Evolutionary conservation across 2,888 invertebrate species (phyloP), one percentile per base, ranked within the genome.

Genomic region (Lepidocyrtinus sp.): DNA sequence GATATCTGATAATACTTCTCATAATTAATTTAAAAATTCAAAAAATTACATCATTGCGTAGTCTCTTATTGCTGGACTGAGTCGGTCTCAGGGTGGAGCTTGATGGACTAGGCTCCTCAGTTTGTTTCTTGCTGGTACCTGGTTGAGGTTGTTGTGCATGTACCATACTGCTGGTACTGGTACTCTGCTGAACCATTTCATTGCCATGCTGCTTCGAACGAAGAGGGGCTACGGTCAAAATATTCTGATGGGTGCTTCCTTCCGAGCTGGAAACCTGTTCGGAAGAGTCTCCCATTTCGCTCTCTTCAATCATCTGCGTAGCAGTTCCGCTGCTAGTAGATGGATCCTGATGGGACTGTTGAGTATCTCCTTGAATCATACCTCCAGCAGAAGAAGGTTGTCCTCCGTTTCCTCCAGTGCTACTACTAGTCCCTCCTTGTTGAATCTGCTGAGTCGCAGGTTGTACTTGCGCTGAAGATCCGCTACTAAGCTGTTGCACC

Each of bases 91-190:
- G 65, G 90, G 85, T 88, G 90, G 84, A 83, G 88, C 89, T 9
- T 93, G 93, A 62, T 93, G 92, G 17, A 94, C 93, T 22, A 92
- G 92, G 25, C 92, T 80, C 79, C 27, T 80, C 79, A 2, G 79
- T 65, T 71, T 77, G 93, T 76, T 69, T 85, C 82, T 72, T 85
- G 1, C 50, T 62, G 17, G 73, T 46, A 17, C 79, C 79, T 1
- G 79, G 79, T 24, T 78, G 78, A n/a, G 78, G 59, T 17, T 75
- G 75, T 7, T 79, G 79, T 46, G 65, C 68, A 27, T 45, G 71
- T 21, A 68, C 65, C 25, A 26, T 71, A 22, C 17, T 63, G 19
- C 68, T 74, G n/a, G 65, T 82, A 21, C 77, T 74, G 1, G 77
- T 73, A n/a, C 81, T 81, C 17, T 79, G 75, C 24, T 86, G 84